Evolutionary conservation across 2,888 invertebrate species (phyloP), one percentile per base, ranked within the genome.

Genomic region (Hypomecis atomaria): DNA sequence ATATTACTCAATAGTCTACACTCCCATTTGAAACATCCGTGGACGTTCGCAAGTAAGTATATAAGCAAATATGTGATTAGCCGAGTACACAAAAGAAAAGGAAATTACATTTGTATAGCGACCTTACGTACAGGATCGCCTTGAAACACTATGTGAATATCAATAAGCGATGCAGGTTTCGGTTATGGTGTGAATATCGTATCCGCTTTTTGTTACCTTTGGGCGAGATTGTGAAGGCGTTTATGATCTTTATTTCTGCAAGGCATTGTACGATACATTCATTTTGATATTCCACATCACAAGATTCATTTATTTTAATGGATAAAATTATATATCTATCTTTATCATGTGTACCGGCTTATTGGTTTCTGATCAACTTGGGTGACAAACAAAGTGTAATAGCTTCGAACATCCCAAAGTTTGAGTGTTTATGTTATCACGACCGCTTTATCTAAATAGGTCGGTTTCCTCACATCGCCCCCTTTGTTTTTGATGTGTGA

Each of bases 131-230:
- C 64, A 62, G 23, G 59, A 65, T 68, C 58, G 65, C 72, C 72
- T 73, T 73, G 69, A 65, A 61, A 70, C 73, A 61, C 62, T 53
- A 60, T 60, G 66, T 66, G 73, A 73, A 70, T 73, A 69, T 62
- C 69, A 72, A 72, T 63, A 63, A 61, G 52, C 59, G 23, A 54
- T 59, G 60, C 63, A 61, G 59, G 61, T 61, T 63, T 61, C 63
- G 60, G 62, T 67, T 59, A 67, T 63, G 59, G 62, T 70, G 65
- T 63, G 68, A 65, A 62, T 53, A 60, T 53, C 60, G 55, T 67
- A 66, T 71, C 71, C 71, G 70, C 57, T 58, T 68, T 71, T 68
- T 65, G 69, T 65, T 65, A 43, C 53, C 53, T 45, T n/a, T 45
- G 47, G 44, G 50, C 47, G 55, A 50, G 38, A 53, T 57, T 65